Conservation (phyloP, 2,888 invertebrate genomes). For the Acronicta psi region DNA sequence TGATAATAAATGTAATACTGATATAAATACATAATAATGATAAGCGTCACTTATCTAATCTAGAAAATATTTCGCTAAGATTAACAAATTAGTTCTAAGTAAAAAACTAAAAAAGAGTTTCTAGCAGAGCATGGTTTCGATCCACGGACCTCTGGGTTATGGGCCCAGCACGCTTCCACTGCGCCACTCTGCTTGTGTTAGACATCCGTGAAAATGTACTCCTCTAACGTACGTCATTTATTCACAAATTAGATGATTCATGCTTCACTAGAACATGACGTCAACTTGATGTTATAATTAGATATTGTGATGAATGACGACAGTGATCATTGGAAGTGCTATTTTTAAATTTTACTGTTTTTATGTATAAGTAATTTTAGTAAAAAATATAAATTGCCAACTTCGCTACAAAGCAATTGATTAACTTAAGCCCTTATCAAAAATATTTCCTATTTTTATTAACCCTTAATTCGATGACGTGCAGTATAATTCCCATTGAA, state of each 20-base stretch:
- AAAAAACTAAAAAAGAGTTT: conserved; percentile 17
- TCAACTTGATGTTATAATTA: background rate
- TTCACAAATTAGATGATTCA: conserved; percentile 9
- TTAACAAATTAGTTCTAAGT: background rate
- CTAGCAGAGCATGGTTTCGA: conserved; percentile 94
- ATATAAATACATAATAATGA: too few species aligned
- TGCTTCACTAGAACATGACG: background rate
- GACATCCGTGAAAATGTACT: background rate
- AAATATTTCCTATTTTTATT: too few species aligned
- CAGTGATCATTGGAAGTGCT: too few species aligned
- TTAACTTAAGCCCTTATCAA: too few species aligned
- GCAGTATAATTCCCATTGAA: too few species aligned
- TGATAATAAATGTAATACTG: too few species aligned
- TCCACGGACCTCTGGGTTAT: conserved; percentile 97
- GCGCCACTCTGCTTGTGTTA: conserved; percentile 92
- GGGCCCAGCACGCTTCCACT: conserved; percentile 95
- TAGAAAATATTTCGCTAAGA: background rate
- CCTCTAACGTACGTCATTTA: rapidly evolving
- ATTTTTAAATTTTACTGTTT: too few species aligned
- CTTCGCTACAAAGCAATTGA: too few species aligned
- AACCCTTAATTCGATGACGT: too few species aligned
- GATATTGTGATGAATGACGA: background rate
- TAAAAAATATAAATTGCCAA: too few species aligned
- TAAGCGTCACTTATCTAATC: background rate
- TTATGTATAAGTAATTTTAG: too few species aligned